These are phyloP conservation scores for Leptinotarsa juncta DNA, from an alignment of 2,888 invertebrate genomes.

Conservation along the genomic window DNA sequence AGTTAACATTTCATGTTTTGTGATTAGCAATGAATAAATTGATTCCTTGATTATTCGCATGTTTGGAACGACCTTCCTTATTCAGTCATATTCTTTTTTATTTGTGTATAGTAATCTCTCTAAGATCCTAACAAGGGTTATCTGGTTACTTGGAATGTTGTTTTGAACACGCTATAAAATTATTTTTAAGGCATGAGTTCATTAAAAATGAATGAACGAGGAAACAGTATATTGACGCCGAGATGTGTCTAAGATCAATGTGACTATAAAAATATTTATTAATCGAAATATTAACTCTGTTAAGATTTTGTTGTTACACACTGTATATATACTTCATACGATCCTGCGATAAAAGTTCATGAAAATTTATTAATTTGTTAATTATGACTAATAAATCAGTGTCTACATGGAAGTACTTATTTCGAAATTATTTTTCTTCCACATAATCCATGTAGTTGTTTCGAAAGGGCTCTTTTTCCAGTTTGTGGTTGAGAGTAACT, in stretches of 20 bases:
- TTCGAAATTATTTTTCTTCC: too few relatives aligned
- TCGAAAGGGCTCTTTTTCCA: too few relatives aligned
- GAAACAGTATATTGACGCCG: background rate
- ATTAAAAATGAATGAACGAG: background rate
- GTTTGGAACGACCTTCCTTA: slow-evolving; percentile 9
- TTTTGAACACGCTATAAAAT: slow-evolving; percentile 2
- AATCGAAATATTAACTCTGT: too few relatives aligned
- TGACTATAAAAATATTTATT: too few relatives aligned
- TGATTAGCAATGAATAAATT: slow-evolving; percentile 1
- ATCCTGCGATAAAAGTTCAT: too few relatives aligned
- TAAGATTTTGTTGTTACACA: too few relatives aligned
- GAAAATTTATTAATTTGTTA: too few relatives aligned
- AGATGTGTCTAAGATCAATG: background rate
- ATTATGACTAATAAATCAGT: too few relatives aligned
- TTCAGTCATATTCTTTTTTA: slow-evolving; percentile 7
- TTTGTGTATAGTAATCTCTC: slow-evolving; percentile 9
- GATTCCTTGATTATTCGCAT: slow-evolving; percentile 4
- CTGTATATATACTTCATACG: too few relatives aligned
- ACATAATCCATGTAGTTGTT: too few relatives aligned
- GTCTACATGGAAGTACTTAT: too few relatives aligned
- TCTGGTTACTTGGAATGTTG: slow-evolving; percentile 3
- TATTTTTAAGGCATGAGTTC: slow-evolving; percentile 12
- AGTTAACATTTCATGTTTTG: background rate
- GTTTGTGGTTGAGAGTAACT: too few relatives aligned
- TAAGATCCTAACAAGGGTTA: background rate